Evolutionary conservation across 2,888 invertebrate genomes (phyloP).

Genomic region (Lasioglossum figueresi): DNA sequence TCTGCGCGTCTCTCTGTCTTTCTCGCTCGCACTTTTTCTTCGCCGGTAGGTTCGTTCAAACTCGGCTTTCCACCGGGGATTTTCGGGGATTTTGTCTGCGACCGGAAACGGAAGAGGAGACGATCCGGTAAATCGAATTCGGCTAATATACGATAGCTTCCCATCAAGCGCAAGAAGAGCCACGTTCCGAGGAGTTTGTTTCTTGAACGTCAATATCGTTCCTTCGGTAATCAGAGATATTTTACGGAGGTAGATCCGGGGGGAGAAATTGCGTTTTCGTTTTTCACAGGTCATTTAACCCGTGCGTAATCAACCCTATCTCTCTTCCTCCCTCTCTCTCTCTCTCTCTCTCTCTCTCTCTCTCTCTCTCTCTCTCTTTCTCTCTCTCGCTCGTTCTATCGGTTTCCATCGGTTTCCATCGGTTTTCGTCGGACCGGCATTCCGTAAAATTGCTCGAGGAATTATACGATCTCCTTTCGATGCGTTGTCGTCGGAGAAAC

Average conservation of each 20-base stretch:
- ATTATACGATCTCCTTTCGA: not conserved
- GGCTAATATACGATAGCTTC: constrained; percentile 62
- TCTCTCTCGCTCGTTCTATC: not conserved
- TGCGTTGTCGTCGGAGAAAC: not conserved
- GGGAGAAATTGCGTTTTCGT: constrained; percentile 24
- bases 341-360: not conserved
- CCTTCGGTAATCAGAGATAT: constrained; percentile 25
- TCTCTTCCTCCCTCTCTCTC: too few species aligned
- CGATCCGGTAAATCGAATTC: constrained; percentile 76
- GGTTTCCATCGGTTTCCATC: not conserved
- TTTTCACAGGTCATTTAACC: constrained; percentile 45
- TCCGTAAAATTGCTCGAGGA: not conserved
- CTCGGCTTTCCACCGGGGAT: constrained; percentile 63
- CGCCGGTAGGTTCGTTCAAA: constrained; percentile 33
- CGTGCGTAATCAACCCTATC: constrained; percentile 22
- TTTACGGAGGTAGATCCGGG: constrained; percentile 12
- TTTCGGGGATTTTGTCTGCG: constrained; percentile 69
- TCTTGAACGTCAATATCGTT: constrained; percentile 45
- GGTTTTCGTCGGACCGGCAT: not conserved
- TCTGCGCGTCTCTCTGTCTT: constrained; percentile 11
- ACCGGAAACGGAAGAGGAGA: constrained; percentile 69
- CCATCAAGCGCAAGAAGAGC: constrained; percentile 31
- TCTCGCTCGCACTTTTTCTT: constrained; percentile 15
- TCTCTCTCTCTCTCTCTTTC: too few species aligned
- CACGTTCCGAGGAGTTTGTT: constrained; percentile 43